Evolutionary conservation across 2,888 invertebrate genomes (phyloP), one percentile per base, ranked within the genome.

Genomic region (Tachystola acroxantha): DNA sequence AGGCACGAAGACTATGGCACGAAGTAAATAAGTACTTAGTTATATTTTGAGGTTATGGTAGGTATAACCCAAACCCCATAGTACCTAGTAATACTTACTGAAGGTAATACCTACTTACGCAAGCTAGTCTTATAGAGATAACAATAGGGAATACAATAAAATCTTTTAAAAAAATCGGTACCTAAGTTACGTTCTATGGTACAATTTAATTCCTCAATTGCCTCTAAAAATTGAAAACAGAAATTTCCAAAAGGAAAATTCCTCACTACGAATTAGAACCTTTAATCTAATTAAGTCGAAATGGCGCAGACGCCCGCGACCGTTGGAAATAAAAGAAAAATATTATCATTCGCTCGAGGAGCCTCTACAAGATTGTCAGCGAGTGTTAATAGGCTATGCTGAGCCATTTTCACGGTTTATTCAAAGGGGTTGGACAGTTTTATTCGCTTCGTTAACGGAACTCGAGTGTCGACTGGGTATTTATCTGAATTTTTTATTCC

Each of bases 331-430:
- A 80, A 78, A 75, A 77, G 74, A 70, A 77, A 74, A 80, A 77
- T 80, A 80, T 79, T 77, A 72, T 74, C 69, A 64, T 75, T 75
- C 60, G 58, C 60, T 51, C 46, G 55, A 67, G 59, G 51, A 66
- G 66, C 51, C 66, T 64, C 64, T 62, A 67, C 69, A 73, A 75
- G 74, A 75, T 70, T 77, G 75, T 78, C 77, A 67, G 60, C 50
- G 66, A 64, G 72, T 70, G 74, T 72, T 81, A 80, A 81, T 76
- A 76, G 77, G 67, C 79, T 68, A 74, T 76, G 73, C 68, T 59
- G 60, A 61, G 58, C 65, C 70, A 72, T 73, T 81, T 76, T 61
- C 64, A 67, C 70, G 60, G 74, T 73, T 75, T 77, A 74, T 76
- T 71, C 65, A 78, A 77, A 71, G 52, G 71, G 74, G 70, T 70